A percentile compares a stretch with the other conserved stretches of the same genome.
Conservation (phyloP, 2,797 vertebrate species). For the Halcyon leucocephala region DNA sequence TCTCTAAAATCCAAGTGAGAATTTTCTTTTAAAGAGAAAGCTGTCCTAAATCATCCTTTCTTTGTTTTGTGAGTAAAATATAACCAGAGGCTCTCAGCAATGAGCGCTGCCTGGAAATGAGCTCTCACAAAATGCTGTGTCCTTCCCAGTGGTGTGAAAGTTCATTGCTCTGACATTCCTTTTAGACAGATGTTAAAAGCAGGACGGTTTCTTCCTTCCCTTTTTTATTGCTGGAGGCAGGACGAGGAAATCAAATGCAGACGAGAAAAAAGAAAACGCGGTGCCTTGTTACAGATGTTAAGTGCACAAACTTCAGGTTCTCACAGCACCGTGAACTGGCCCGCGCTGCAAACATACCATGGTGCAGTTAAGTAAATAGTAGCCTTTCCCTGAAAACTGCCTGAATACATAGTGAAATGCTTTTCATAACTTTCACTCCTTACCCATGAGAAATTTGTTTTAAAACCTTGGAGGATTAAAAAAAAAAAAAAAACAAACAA, state of each 20-base stretch:
- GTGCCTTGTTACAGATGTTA: neutral
- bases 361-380: slow-evolving; percentile 14
- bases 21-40: neutral
- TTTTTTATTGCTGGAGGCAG: neutral
- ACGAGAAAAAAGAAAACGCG: neutral
- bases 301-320: neutral
- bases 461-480: neutral
- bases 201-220: neutral
- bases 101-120: neutral
- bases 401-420: slow-evolving; percentile 13
- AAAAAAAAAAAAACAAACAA: neutral
- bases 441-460: slow-evolving; percentile 45
- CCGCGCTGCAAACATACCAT: neutral
- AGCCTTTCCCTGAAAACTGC: neutral
- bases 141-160: neutral
- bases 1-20: neutral
- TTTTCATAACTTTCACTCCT: slow-evolving; percentile 21
- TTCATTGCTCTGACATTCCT: neutral
- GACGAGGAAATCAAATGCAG: neutral
- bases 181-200: neutral
- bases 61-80: neutral
- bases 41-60: neutral
- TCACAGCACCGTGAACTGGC: neutral
- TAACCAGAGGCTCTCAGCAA: neutral
- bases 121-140: neutral